Base-by-base conservation (phyloP, 2,797 vertebrate species). In the Malacoraja senta region DNA sequence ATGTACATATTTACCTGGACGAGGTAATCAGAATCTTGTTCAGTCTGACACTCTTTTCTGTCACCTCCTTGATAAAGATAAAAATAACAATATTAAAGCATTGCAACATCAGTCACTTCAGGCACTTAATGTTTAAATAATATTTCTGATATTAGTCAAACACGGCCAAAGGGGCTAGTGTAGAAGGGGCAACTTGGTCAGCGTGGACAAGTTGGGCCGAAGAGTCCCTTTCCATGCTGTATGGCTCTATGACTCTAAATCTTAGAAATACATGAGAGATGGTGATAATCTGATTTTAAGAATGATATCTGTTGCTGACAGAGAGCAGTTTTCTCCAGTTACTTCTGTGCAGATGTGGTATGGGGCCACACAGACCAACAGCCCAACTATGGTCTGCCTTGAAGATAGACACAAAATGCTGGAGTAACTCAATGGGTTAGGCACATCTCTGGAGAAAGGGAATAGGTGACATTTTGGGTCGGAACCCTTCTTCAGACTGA, bases 1-100 rank as follows among this genome's bases (percentile, higher is more conserved):
- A 81, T 35, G 29, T 79, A 19, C 32, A 74, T 53, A 29, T n/a
- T 96, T 95, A 98, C 98, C 97, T 96, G 44, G 96, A 97, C 0
- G 96, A 94, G 93, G 97, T 94, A 0, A 96, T 96, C 1, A 95
- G 94, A 93, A 94, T 74, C 91, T 94, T 95, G 93, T 95, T 95
- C 74, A 96, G 32, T 10, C 78, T 93, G 74, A 86, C 96, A 0
- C 93, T 93, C 1, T 94, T 95, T 93, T 94, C 94, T 61, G 96
- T 94, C 79, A 95, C 93, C 97, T 98, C 93, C 81, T 90, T 53
- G 68, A 81, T 2, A 53, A 24, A 93, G 13, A 32, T n/a, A 53
- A 58, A 72, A 76, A 77, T 15, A 26, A 91, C 26, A 65, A 44
- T 38, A 61, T 76, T 35, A 24, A n/a, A 71, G 35, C 38, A n/a